phyloP scores from a whole-genome alignment of 1,140 invertebrate species.

The Cydia strobilella region DNA sequence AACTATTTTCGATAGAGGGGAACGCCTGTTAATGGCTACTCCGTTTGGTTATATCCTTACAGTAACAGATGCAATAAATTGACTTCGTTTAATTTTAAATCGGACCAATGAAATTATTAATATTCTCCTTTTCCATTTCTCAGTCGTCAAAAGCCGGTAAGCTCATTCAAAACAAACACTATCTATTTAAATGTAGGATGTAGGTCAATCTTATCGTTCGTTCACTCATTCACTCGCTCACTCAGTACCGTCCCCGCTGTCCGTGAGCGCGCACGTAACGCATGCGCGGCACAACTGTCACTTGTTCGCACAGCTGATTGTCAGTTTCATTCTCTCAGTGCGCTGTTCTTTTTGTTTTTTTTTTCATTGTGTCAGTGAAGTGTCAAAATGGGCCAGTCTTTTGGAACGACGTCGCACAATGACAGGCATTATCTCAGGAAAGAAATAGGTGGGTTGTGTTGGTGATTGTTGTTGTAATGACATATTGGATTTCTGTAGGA shows the following conservation, averaged over 20 bases:
- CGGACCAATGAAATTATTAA: background rate
- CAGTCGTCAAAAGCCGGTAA: background rate
- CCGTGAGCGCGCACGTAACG: slow-evolving; percentile 50
- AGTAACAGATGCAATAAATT: no score
- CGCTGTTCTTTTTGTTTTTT: slow-evolving; percentile 33
- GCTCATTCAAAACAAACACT: slow-evolving; percentile 18
- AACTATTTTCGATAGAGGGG: no score
- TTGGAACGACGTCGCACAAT: slow-evolving; percentile 67
- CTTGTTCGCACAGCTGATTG: slow-evolving; percentile 55
- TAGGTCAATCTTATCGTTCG: slow-evolving; percentile 33
- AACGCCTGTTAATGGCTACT: no score
- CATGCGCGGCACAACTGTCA: slow-evolving; percentile 47
- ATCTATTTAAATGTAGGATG: slow-evolving; percentile 10
- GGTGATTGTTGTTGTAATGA: background rate
- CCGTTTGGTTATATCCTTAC: no score
- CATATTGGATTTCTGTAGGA: background rate
- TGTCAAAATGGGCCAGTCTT: slow-evolving; percentile 66
- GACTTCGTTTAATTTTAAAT: background rate
- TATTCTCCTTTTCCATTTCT: background rate
- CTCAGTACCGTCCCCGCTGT: slow-evolving; percentile 49
- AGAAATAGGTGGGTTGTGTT: slow-evolving; percentile 59
- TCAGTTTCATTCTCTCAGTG: slow-evolving; percentile 1
- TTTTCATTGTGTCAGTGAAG: slow-evolving; percentile 45
- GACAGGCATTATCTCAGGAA: slow-evolving; percentile 66
- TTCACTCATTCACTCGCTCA: slow-evolving; percentile 32